Conservation (phyloP, 2,888 invertebrate species). For the Leucophora obtusa region DNA sequence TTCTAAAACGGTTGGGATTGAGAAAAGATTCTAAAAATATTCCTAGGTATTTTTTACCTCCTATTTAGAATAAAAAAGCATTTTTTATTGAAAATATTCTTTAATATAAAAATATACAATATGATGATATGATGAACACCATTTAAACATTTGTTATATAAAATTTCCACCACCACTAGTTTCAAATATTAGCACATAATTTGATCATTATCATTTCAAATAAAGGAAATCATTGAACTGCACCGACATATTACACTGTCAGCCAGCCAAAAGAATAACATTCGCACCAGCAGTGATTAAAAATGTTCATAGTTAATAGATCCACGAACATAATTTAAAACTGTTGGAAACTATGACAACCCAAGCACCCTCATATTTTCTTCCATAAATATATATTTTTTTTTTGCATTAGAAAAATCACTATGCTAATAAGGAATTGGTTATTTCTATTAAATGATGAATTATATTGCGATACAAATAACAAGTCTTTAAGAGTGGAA, state of each 20-base stretch:
- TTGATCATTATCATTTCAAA: slow-evolving; percentile 12
- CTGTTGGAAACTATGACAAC: slow-evolving; percentile 47
- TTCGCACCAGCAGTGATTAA: slow-evolving; percentile 52
- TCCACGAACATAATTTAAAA: not conserved
- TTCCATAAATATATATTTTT: not conserved
- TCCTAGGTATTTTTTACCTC: too few relatives aligned
- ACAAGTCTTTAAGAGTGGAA: slow-evolving; percentile 10
- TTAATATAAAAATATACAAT: not conserved
- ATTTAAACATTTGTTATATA: slow-evolving; percentile 2
- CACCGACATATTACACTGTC: not conserved
- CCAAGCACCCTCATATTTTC: slow-evolving; percentile 56
- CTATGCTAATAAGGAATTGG: slow-evolving; percentile 61
- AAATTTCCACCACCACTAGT: slow-evolving; percentile 31
- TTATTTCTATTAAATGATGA: slow-evolving; percentile 10
- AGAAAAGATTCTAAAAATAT: too few relatives aligned
- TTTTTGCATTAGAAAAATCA: slow-evolving; percentile 17
- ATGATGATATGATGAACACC: slow-evolving; percentile 16
- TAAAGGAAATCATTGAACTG: slow-evolving; percentile 49
- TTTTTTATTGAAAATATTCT: too few relatives aligned
- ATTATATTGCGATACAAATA: slow-evolving; percentile 20
- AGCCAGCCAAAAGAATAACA: slow-evolving; percentile 53
- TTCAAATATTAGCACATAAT: slow-evolving; percentile 4
- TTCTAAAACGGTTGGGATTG: too few relatives aligned
- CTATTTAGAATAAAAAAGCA: too few relatives aligned
- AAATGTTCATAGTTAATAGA: slow-evolving; percentile 7